phyloP scores from a whole-genome alignment of 2,797 vertebrate genomes.

The Salarias fasciatus region DNA sequence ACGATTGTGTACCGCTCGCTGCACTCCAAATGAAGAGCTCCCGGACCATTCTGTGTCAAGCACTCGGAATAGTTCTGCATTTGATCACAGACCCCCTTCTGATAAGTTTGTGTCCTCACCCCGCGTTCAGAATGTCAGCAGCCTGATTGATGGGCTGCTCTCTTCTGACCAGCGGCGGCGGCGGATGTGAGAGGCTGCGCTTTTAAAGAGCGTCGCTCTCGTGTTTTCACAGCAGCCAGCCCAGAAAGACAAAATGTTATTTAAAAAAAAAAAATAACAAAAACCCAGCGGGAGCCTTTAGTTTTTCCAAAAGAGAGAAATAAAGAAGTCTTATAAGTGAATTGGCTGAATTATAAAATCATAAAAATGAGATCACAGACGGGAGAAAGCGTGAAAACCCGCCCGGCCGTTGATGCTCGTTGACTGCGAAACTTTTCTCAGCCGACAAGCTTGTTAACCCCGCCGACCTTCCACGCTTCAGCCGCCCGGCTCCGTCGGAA shows the following conservation, averaged over 20 bases:
- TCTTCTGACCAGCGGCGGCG: conserved; percentile 15
- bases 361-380: conserved; percentile 3
- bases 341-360: background rate
- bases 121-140: conserved; percentile 32
- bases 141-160: conserved; percentile 21
- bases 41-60: conserved; percentile 57
- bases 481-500: conserved; percentile 17
- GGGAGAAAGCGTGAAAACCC: background rate
- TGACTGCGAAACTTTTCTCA: conserved; percentile 17
- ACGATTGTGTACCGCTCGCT: conserved; percentile 56
- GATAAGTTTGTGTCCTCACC: conserved; percentile 41
- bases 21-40: conserved; percentile 60
- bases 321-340: no score
- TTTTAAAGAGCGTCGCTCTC: conserved; percentile 2
- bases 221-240: conserved; percentile 8
- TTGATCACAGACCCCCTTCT: conserved; percentile 43
- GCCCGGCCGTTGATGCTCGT: conserved; percentile 10
- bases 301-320: background rate
- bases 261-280: background rate
- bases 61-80: conserved; percentile 41
- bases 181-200: conserved; percentile 24
- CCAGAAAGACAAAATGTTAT: background rate
- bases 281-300: no score
- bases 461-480: conserved; percentile 18
- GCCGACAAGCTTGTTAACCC: conserved; percentile 38